These are phyloP conservation scores for Agrypnia vestita DNA, from an alignment of 1,140 invertebrate species.

Conservation along the genomic window DNA sequence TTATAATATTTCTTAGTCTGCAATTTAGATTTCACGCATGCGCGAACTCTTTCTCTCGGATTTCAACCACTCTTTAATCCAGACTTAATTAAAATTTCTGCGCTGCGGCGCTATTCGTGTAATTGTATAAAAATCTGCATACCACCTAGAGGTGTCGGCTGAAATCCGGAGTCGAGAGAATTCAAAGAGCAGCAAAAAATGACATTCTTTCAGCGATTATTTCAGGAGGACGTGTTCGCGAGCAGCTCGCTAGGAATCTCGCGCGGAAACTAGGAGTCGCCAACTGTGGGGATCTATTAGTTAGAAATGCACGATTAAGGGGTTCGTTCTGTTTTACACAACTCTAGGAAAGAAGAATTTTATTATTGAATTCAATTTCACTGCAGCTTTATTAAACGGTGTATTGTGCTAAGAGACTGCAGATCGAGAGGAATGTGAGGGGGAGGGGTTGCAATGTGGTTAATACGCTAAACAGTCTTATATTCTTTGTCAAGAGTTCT, in stretches of 20 bases:
- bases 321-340: no score
- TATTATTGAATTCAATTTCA: no score
- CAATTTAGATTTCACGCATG: slow-evolving; percentile 58
- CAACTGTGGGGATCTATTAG: no score
- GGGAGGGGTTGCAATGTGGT: no score
- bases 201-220: slow-evolving; percentile 10
- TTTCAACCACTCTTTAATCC: slow-evolving; percentile 52
- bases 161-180: neutral
- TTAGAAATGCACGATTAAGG: no score
- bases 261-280: no score
- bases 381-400: no score
- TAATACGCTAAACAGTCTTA: no score
- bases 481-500: no score
- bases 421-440: no score
- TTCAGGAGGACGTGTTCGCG: neutral
- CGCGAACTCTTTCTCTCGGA: slow-evolving; percentile 49
- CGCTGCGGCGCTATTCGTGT: slow-evolving; percentile 24
- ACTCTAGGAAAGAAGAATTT: no score
- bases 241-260: neutral
- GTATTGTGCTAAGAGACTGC: no score
- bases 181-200: slow-evolving; percentile 10
- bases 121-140: slow-evolving; percentile 47
- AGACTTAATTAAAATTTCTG: slow-evolving; percentile 59
- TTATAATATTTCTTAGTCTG: slow-evolving; percentile 45
- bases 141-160: neutral